A percentile compares a stretch with the other conserved stretches of the same genome.
These are phyloP conservation scores for Gasterosteus nipponicus DNA, from an alignment of 2,113 vertebrate genomes.

Conservation along the genomic window DNA sequence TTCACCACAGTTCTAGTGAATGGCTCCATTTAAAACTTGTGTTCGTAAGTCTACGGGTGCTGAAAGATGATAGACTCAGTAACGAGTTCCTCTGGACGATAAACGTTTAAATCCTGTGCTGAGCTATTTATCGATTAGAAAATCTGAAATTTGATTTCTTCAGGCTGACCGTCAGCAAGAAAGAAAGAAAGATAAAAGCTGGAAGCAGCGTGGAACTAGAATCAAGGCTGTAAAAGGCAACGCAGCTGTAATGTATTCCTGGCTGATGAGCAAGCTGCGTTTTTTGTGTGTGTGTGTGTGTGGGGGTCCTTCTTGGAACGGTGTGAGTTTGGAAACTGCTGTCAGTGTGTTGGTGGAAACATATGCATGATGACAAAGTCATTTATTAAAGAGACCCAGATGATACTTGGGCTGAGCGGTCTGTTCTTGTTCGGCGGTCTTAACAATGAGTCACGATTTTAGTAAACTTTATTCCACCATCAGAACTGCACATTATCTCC, in stretches of 20 bases:
- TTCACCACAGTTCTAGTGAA: neutral
- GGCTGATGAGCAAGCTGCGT: neutral
- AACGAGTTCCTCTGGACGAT: neutral
- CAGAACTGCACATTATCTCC: neutral
- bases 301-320: neutral
- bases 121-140: neutral
- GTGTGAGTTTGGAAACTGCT: slow-evolving; percentile 26
- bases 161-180: neutral
- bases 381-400: neutral
- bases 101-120: neutral
- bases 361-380: neutral
- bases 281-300: neutral
- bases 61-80: neutral
- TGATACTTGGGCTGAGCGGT: neutral
- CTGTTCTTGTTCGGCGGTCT: neutral
- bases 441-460: neutral
- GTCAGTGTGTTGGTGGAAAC: neutral
- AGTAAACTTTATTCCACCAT: neutral
- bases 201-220: neutral
- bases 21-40: neutral
- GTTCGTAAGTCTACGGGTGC: neutral
- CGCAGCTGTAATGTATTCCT: neutral
- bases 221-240: slow-evolving; percentile 26
- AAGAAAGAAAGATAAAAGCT: neutral
- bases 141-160: neutral